Evolutionary conservation across 1,140 invertebrate species (phyloP).

Genomic region (Penaeus japonicus): DNA sequence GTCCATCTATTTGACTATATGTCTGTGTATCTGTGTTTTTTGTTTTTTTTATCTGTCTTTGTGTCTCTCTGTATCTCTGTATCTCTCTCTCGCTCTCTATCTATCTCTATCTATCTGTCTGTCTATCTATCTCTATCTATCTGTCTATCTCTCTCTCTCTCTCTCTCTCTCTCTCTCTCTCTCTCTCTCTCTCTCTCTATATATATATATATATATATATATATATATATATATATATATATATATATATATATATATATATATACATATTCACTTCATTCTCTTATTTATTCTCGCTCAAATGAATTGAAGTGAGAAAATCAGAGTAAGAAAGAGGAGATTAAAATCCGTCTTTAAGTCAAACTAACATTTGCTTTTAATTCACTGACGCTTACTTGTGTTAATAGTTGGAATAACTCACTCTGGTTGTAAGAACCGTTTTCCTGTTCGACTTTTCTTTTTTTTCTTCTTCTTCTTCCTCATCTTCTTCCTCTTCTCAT

Average conservation of each 20-base stretch:
- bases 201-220: slow-evolving; percentile 4
- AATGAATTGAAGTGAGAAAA: too few relatives aligned
- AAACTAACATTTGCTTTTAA: too few relatives aligned
- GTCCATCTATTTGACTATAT: not conserved
- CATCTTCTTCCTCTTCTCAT: too few relatives aligned
- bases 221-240: not conserved
- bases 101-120: not conserved
- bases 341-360: too few relatives aligned
- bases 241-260: not conserved
- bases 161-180: not conserved
- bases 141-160: not conserved
- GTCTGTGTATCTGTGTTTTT: not conserved
- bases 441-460: too few relatives aligned
- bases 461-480: too few relatives aligned
- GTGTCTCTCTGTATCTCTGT: not conserved
- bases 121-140: not conserved
- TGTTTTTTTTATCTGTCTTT: not conserved
- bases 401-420: too few relatives aligned
- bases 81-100: not conserved
- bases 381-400: too few relatives aligned
- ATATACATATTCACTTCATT: too few relatives aligned
- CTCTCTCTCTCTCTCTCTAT: not conserved
- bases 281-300: too few relatives aligned
- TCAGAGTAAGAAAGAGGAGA: too few relatives aligned
- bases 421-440: too few relatives aligned